Evolutionary conservation across 2,888 invertebrate genomes (phyloP).

Genomic region (Drosophila demipolita): DNA sequence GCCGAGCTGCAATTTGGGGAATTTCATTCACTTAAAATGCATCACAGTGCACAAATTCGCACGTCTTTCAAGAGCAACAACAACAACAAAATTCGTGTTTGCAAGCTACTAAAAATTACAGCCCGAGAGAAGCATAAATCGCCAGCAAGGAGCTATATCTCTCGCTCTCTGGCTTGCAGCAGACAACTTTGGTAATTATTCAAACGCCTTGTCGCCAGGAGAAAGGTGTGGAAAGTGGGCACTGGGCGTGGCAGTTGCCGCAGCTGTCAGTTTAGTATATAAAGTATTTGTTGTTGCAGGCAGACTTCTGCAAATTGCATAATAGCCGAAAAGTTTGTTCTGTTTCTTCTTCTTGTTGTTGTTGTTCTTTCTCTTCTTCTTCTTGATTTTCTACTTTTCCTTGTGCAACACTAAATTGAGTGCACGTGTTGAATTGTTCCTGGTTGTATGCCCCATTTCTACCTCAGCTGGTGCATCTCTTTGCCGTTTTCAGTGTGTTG

Average conservation of each 20-base stretch:
- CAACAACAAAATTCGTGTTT: constrained; percentile 4
- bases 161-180: constrained; percentile 10
- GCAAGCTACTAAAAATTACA: constrained; percentile 47
- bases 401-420: constrained; percentile 57
- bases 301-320: constrained; percentile 59
- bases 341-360: neutral
- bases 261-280: constrained; percentile 53
- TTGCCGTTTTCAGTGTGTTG: constrained; percentile 52
- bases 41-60: constrained; percentile 63
- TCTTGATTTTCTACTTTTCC: constrained; percentile 11
- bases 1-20: constrained; percentile 33
- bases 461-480: constrained; percentile 15
- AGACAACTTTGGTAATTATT: constrained; percentile 75
- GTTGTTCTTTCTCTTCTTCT: neutral
- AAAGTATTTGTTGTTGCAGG: constrained; percentile 30
- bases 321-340: constrained; percentile 63
- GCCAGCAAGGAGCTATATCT: constrained; percentile 22
- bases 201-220: constrained; percentile 53
- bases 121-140: constrained; percentile 68
- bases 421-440: constrained; percentile 36
- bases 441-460: neutral
- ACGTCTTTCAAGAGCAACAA: constrained; percentile 31
- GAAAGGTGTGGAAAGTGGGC: constrained; percentile 58
- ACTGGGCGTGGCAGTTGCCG: constrained; percentile 40
- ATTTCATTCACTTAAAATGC: constrained; percentile 70